phyloP scores from a whole-genome alignment of 2,797 vertebrate species.

The Micromesistius poutassou region DNA sequence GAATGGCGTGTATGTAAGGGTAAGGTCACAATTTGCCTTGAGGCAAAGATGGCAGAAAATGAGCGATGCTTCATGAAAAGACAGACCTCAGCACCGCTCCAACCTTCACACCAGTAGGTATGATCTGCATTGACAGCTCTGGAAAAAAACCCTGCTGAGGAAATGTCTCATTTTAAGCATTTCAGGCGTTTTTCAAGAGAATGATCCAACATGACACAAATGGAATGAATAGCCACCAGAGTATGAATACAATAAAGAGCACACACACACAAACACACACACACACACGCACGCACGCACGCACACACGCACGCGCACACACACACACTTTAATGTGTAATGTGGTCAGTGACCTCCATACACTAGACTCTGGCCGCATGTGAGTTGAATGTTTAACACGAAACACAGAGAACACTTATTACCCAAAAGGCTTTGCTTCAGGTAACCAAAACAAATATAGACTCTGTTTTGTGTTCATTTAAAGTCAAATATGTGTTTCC shows the following conservation, averaged over 20 bases:
- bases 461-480: no score
- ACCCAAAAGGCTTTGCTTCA: slow-evolving; percentile 13
- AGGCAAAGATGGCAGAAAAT: slow-evolving; percentile 36
- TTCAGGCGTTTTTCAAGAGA: slow-evolving; percentile 16
- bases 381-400: slow-evolving; percentile 10
- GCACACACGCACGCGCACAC: no score
- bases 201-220: slow-evolving; percentile 38
- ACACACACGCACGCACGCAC: no score
- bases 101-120: slow-evolving; percentile 41
- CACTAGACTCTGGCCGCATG: slow-evolving; percentile 10
- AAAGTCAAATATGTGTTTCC: no score
- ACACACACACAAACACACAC: no score
- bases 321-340: not conserved
- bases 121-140: slow-evolving; percentile 48
- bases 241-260: slow-evolving; percentile 3
- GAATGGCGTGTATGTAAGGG: not conserved
- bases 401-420: slow-evolving; percentile 22
- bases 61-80: slow-evolving; percentile 39
- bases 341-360: slow-evolving; percentile 15
- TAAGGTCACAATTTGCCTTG: slow-evolving; percentile 24
- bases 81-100: slow-evolving; percentile 22
- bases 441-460: no score
- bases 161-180: slow-evolving; percentile 46
- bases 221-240: slow-evolving; percentile 18
- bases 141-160: slow-evolving; percentile 40